Percentiles rank a stretch among this genome's conserved stretches.
Evolutionary conservation across 1,140 invertebrate genomes (phyloP).

Genomic region (Tigriopus japonicus): DNA sequence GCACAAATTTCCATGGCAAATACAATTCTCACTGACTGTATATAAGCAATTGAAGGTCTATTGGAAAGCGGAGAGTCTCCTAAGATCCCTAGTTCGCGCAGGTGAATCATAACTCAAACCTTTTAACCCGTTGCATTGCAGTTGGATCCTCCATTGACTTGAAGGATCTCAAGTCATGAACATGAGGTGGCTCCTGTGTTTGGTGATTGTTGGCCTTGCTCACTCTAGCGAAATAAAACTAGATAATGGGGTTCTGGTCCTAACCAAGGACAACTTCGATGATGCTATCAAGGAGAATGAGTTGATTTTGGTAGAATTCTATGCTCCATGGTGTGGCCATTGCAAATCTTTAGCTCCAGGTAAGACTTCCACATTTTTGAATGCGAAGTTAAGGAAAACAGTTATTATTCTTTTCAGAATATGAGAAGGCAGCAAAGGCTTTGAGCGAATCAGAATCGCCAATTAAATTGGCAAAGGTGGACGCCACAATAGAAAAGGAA

Average conservation of each 20-base stretch:
- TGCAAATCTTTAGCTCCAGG: constrained; percentile 39
- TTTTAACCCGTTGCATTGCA: no score
- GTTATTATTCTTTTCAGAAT: constrained; percentile 63
- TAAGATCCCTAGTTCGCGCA: no score
- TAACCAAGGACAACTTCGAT: constrained; percentile 71
- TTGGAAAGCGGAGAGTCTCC: no score
- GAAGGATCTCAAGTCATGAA: no score
- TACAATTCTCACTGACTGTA: no score
- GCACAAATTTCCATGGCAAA: no score
- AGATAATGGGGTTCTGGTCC: constrained; percentile 74
- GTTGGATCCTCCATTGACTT: no score
- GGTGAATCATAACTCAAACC: no score
- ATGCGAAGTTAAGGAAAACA: background rate
- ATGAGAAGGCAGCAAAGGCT: constrained; percentile 73
- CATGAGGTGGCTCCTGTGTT: no score
- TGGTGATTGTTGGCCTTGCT: background rate
- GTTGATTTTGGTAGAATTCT: constrained; percentile 83
- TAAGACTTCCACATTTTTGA: background rate
- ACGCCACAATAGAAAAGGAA: constrained; percentile 78
- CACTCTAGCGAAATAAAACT: constrained; percentile 29
- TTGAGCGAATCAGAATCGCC: constrained; percentile 51
- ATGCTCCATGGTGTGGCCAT: constrained; percentile 84
- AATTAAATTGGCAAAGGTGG: constrained; percentile 86
- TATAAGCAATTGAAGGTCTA: no score
- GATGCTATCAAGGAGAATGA: constrained; percentile 49